Evolutionary conservation across 2,113 vertebrate species (phyloP).

Genomic region (Forbesichthys papilliferus): DNA sequence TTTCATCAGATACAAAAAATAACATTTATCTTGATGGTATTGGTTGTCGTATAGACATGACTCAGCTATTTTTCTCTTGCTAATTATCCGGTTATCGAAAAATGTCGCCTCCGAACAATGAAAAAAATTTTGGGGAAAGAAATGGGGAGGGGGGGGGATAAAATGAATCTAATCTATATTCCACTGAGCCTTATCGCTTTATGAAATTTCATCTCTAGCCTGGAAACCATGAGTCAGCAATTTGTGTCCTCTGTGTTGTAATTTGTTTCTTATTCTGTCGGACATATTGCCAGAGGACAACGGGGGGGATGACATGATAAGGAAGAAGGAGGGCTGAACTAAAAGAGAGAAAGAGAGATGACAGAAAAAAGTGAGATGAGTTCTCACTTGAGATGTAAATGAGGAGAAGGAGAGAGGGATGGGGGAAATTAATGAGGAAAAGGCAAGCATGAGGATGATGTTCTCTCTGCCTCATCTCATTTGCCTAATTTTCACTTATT

Average conservation of each 20-base stretch:
- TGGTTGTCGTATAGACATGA: background rate
- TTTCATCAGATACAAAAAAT: background rate
- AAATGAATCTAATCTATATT: conserved; percentile 58
- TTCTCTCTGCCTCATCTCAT: background rate
- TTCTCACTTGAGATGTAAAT: conserved; percentile 47
- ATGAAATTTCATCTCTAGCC: conserved; percentile 45
- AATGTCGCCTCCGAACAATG: conserved; percentile 28
- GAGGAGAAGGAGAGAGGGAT: conserved; percentile 38
- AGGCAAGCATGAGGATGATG: no score
- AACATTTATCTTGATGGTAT: background rate
- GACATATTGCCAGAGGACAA: conserved; percentile 14
- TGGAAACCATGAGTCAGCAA: conserved; percentile 54
- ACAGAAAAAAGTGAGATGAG: conserved; percentile 49
- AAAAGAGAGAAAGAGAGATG: conserved; percentile 37
- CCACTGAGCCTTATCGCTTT: conserved; percentile 49
- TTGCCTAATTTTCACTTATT: background rate
- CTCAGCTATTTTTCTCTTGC: background rate
- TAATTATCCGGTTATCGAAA: conserved; percentile 30
- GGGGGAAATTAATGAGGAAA: background rate
- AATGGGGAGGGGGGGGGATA: background rate
- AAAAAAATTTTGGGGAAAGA: background rate
- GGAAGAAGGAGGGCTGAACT: conserved; percentile 46
- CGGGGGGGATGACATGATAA: conserved; percentile 27
- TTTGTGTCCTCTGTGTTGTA: conserved; percentile 20
- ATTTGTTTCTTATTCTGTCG: conserved; percentile 52